Percentiles rank a stretch among this genome's conserved stretches.
phyloP scores from a whole-genome alignment of 2,797 vertebrate genomes.

The Periophthalmus magnuspinnatus region DNA sequence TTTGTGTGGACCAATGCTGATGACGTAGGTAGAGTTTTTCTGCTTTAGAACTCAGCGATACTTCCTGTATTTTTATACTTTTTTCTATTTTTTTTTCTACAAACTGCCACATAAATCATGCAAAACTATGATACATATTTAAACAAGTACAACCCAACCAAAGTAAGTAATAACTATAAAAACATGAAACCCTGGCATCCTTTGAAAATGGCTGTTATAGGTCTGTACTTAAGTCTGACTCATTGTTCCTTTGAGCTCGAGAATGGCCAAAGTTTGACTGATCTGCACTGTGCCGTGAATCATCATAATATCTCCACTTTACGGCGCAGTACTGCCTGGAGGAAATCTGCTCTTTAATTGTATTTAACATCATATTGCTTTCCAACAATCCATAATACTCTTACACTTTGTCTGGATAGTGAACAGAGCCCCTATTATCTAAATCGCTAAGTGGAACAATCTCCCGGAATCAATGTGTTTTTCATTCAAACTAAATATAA shows the following conservation, averaged over 20 bases:
- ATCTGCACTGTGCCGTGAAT: neutral
- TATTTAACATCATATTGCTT: neutral
- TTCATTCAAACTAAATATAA: conserved; percentile 3
- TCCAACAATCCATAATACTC: neutral
- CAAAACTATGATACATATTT: no score
- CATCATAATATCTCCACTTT: neutral
- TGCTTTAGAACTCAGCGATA: no score
- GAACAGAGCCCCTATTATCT: conserved; percentile 5
- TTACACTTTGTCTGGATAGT: neutral
- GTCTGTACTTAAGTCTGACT: neutral
- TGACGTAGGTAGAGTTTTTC: no score
- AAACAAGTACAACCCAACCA: no score
- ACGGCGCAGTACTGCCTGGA: neutral
- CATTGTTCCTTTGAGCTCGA: neutral
- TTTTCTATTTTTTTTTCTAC: no score
- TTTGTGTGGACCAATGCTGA: no score
- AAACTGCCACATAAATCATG: no score
- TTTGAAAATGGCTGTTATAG: neutral
- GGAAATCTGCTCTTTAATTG: neutral
- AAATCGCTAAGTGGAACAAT: conserved; percentile 15
- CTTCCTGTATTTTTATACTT: no score
- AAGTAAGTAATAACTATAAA: no score
- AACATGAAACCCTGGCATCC: neutral
- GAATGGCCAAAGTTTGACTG: neutral
- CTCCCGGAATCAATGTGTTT: conserved; percentile 1